A percentile compares a stretch with the other conserved stretches of the same genome.
phyloP scores from a whole-genome alignment of 1,140 invertebrate genomes.

The Globodera ellingtonae region DNA sequence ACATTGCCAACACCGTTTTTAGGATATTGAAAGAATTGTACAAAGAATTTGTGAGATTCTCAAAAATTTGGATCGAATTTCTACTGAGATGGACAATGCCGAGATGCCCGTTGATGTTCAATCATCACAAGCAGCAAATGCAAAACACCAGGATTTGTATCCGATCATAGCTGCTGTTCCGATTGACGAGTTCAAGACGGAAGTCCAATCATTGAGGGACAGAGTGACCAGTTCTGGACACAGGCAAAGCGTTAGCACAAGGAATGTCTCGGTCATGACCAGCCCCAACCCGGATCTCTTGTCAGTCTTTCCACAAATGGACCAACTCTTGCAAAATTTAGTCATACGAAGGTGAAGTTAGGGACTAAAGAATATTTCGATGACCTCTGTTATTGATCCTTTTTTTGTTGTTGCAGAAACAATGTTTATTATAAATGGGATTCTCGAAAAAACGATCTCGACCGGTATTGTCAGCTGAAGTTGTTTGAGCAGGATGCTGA shows the following conservation, averaged over 20 bases:
- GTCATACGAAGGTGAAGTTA: slow-evolving; percentile 22
- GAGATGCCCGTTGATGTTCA: slow-evolving; percentile 73
- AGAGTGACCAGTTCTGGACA: not conserved
- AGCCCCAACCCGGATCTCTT: slow-evolving; percentile 36
- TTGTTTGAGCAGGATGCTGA: slow-evolving; percentile 43
- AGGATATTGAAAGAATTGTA: slow-evolving; percentile 43
- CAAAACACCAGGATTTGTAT: slow-evolving; percentile 89
- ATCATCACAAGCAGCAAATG: slow-evolving; percentile 83
- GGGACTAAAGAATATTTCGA: not conserved
- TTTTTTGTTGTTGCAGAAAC: slow-evolving; percentile 30
- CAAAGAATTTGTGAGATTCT: slow-evolving; percentile 34
- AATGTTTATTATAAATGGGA: slow-evolving; percentile 37
- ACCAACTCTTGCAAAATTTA: slow-evolving; percentile 31
- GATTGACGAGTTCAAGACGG: slow-evolving; percentile 83
- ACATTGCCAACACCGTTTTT: slow-evolving; percentile 67
- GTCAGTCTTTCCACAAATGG: slow-evolving; percentile 34
- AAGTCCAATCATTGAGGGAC: slow-evolving; percentile 65
- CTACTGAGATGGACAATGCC: slow-evolving; percentile 23
- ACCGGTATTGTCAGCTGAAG: slow-evolving; percentile 37
- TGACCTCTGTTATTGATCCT: not conserved
- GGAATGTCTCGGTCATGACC: not conserved
- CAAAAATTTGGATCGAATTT: slow-evolving; percentile 30
- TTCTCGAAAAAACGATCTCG: slow-evolving; percentile 27
- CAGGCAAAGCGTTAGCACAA: not conserved
- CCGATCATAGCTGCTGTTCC: slow-evolving; percentile 89